A percentile compares a stretch with the other conserved stretches of the same genome.
Conservation (phyloP, 2,888 invertebrate genomes). For the Mactromeris polynyma region DNA sequence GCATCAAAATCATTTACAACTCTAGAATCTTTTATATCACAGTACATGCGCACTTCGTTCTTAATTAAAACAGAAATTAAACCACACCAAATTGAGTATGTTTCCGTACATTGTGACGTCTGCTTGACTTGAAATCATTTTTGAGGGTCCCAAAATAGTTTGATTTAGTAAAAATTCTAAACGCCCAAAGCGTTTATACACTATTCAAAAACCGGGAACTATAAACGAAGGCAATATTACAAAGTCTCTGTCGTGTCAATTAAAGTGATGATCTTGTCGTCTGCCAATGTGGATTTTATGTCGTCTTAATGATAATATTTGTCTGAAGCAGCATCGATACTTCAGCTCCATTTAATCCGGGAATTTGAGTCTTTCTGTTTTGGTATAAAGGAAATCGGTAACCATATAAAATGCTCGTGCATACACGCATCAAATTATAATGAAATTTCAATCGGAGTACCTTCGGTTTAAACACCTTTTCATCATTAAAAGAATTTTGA, state of each 20-base stretch:
- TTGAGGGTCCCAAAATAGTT: not conserved
- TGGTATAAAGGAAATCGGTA: not conserved
- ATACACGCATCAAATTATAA: conserved; percentile 30
- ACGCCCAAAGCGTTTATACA: not conserved
- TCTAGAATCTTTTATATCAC: too few species aligned
- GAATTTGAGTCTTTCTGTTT: conserved; percentile 35
- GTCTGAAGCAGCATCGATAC: not conserved
- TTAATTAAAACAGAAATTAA: too few species aligned
- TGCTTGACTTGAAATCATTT: not conserved
- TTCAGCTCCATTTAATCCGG: conserved; percentile 38
- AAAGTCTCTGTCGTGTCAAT: conserved; percentile 9
- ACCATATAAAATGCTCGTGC: conserved; percentile 20
- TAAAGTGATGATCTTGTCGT: conserved; percentile 21
- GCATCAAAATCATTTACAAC: too few species aligned
- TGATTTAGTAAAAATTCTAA: not conserved
- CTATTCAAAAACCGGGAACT: not conserved
- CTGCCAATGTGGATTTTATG: conserved; percentile 38
- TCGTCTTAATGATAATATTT: conserved; percentile 42
- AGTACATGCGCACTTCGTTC: too few species aligned
- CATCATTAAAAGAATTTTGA: conserved; percentile 26
- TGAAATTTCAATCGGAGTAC: conserved; percentile 36
- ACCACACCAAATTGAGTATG: not conserved
- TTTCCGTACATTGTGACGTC: not conserved
- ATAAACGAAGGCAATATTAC: conserved; percentile 17
- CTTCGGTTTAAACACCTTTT: conserved; percentile 23